Evolutionary conservation across 2,888 invertebrate species (phyloP), one percentile per base, ranked within the genome.

Genomic region (Dolomedes plantarius): DNA sequence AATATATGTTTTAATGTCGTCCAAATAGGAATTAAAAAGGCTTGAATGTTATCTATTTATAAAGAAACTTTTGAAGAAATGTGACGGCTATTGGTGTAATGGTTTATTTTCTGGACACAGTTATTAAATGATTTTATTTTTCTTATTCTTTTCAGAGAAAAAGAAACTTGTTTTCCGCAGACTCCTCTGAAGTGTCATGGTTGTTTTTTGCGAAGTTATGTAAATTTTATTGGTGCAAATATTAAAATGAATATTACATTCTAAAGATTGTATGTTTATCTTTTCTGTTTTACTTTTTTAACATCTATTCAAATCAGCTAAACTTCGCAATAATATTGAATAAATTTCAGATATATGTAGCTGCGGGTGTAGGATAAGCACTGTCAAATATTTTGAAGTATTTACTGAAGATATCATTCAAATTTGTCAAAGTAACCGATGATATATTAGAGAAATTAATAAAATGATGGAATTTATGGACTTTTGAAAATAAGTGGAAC

Each of bases 161-260:
- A 65, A 19, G 23, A 56, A 56, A 56, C 6, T 27, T 28, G 29
- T 29, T 71, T 74, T 75, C 64, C 65, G 71, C 56, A 16, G 31
- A 56, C 23, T 36, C 32, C 23, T 71, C 67, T 50, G 67, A 64
- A 67, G 71, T 77, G 65, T 83, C 71, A 77, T 83, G 83, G 77
- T 83, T 83, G 83, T 77, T 83, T 81, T 76, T 32, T 36, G 83
- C 77, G 72, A 83, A 67, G 65, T 82, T 83, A 83, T 83, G 83
- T 83, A 83, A 77, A 83, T 83, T 83, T 77, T 83, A 83, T 83
- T 77, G 83, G 83, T 83, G 83, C 83, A 83, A 83, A 83, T 83
- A 83, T 83, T 77, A 77, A 77, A 83, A 82, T 72, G 77, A 67
- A 83, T 83, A 83, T 77, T 83, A 77, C 67, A 72, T 56, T 77